Evolutionary conservation across 2,113 vertebrate genomes (phyloP).

Genomic region (Rhombomys opimus): DNA sequence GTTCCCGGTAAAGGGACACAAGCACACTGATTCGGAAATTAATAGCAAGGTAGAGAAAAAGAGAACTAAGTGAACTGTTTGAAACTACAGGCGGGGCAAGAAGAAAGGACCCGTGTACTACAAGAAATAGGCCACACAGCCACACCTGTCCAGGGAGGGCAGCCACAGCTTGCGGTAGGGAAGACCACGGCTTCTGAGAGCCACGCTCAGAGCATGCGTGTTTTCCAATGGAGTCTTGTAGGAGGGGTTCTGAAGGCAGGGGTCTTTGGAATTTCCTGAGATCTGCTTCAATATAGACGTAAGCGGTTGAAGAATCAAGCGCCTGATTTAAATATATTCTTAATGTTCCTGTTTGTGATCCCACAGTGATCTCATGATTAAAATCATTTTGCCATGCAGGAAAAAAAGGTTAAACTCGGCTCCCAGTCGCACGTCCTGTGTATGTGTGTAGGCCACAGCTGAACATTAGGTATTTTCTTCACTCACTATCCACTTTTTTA

Average conservation of each 20-base stretch:
- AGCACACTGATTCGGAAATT: background rate
- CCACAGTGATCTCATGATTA: background rate
- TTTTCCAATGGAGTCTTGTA: background rate
- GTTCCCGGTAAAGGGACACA: slow-evolving; percentile 7
- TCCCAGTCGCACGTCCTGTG: accelerated
- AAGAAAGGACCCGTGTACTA: background rate
- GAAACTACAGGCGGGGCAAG: background rate
- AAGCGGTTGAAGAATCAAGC: background rate
- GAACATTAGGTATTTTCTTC: background rate
- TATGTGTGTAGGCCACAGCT: background rate
- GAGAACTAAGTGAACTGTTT: background rate
- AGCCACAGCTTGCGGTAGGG: no score
- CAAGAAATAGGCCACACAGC: background rate
- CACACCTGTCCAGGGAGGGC: background rate
- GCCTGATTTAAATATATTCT: background rate
- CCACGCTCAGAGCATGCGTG: no score
- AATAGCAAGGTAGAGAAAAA: background rate
- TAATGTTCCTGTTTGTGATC: background rate
- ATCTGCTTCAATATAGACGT: background rate
- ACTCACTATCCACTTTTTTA: background rate
- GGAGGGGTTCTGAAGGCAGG: background rate
- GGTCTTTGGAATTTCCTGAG: no score
- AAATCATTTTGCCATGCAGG: background rate
- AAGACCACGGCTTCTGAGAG: background rate
- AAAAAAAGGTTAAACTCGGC: background rate